A percentile compares a stretch with the other conserved stretches of the same genome.
phyloP scores from a whole-genome alignment of 2,113 vertebrate genomes.

The Conger conger region DNA sequence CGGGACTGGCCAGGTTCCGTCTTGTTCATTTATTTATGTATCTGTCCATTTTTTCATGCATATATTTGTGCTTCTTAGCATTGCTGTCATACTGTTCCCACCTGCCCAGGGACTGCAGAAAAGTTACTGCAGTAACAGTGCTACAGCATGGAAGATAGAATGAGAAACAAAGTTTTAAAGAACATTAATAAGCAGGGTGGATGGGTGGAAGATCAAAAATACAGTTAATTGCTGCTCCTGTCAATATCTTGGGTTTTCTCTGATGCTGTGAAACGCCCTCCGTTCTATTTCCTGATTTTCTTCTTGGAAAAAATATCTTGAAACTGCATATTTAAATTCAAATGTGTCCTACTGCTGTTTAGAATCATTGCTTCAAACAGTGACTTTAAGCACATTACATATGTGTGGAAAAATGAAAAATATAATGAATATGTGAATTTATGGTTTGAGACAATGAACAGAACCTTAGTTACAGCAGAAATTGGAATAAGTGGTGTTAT shows the following conservation, averaged over 20 bases:
- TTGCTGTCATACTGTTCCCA: neutral
- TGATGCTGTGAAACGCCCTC: too few relatives aligned
- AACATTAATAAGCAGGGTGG: too few relatives aligned
- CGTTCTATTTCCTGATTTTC: neutral
- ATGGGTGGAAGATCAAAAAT: too few relatives aligned
- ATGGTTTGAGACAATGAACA: neutral
- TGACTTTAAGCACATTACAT: neutral
- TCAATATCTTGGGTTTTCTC: too few relatives aligned
- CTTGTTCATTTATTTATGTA: neutral
- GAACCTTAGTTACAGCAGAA: neutral
- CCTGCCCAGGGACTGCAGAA: neutral
- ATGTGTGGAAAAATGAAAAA: neutral
- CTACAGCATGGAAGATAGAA: neutral
- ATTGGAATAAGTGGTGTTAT: neutral
- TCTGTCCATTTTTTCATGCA: neutral
- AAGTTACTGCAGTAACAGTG: neutral
- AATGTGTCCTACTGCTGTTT: neutral
- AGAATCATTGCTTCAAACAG: neutral
- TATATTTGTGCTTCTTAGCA: neutral
- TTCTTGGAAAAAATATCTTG: neutral
- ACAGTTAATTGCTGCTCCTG: too few relatives aligned
- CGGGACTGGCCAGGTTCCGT: too few relatives aligned
- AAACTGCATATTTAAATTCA: neutral
- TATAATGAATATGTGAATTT: neutral
- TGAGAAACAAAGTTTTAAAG: too few relatives aligned